These are phyloP conservation scores for Cephonodes hylas DNA, from an alignment of 2,888 invertebrate species.

Conservation along the genomic window DNA sequence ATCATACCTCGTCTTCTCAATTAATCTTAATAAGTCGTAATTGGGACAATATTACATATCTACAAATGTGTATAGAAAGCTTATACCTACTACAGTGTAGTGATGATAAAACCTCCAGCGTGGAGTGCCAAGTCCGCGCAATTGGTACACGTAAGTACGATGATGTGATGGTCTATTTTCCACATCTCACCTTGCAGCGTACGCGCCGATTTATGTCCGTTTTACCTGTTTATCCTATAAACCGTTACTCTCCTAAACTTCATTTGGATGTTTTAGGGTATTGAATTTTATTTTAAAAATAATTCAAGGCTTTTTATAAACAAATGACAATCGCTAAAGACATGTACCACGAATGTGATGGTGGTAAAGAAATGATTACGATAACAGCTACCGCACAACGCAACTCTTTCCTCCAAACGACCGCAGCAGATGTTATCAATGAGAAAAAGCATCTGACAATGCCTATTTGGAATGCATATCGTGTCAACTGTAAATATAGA, in stretches of 20 bases:
- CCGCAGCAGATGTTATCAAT: neutral
- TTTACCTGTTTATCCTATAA: neutral
- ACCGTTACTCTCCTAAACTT: neutral
- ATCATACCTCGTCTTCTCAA: too few species aligned
- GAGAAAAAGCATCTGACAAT: slow-evolving; percentile 3
- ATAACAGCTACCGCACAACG: neutral
- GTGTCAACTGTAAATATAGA: slow-evolving; percentile 7
- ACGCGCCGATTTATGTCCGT: neutral
- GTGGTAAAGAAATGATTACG: neutral
- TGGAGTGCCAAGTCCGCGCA: neutral
- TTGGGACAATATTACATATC: too few species aligned
- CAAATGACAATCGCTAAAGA: too few species aligned
- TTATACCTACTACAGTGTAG: neutral
- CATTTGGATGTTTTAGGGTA: neutral
- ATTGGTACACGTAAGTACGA: neutral
- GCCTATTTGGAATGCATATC: slow-evolving; percentile 7
- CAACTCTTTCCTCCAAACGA: neutral
- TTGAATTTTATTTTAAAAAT: too few species aligned
- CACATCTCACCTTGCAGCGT: slow-evolving; percentile 2
- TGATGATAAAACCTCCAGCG: neutral
- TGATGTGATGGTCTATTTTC: slow-evolving; percentile 4
- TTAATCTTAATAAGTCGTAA: too few species aligned
- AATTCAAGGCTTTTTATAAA: neutral
- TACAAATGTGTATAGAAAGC: neutral
- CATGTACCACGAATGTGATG: neutral